These are phyloP conservation scores for Ecliptopera silaceata DNA, from an alignment of 2,888 invertebrate species.

Conservation along the genomic window DNA sequence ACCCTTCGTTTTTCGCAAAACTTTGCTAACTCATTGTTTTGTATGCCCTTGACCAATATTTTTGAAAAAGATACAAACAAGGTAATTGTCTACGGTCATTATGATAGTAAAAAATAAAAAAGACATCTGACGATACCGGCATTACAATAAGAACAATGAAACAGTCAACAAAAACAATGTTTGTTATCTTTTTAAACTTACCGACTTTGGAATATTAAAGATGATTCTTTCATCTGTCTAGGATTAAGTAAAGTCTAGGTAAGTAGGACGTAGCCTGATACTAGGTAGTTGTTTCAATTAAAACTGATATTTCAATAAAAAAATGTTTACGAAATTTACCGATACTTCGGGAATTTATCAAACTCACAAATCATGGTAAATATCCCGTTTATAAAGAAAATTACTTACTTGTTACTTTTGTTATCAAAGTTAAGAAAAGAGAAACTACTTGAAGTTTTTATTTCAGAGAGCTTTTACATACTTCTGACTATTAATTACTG, in stretches of 20 bases:
- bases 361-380: no score
- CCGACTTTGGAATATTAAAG: slow-evolving; percentile 1
- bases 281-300: no score
- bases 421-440: no score
- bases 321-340: no score
- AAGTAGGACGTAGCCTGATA: no score
- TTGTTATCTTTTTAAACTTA: slow-evolving; percentile 4
- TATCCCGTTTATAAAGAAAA: no score
- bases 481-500: no score
- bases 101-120: slow-evolving; percentile 46
- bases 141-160: slow-evolving; percentile 28
- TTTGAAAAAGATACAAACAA: slow-evolving; percentile 44
- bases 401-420: no score
- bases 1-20: slow-evolving; percentile 50
- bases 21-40: slow-evolving; percentile 46
- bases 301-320: no score
- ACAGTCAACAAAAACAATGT: slow-evolving; percentile 4
- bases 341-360: no score
- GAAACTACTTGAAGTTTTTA: no score
- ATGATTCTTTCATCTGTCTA: background rate
- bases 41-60: slow-evolving; percentile 49
- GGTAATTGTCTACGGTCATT: slow-evolving; percentile 48
- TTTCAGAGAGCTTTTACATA: no score
- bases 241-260: background rate
- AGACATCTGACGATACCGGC: slow-evolving; percentile 40